A percentile compares a stretch with the other conserved stretches of the same genome.
phyloP scores from a whole-genome alignment of 2,113 vertebrate genomes.

The Ameiurus melas region DNA sequence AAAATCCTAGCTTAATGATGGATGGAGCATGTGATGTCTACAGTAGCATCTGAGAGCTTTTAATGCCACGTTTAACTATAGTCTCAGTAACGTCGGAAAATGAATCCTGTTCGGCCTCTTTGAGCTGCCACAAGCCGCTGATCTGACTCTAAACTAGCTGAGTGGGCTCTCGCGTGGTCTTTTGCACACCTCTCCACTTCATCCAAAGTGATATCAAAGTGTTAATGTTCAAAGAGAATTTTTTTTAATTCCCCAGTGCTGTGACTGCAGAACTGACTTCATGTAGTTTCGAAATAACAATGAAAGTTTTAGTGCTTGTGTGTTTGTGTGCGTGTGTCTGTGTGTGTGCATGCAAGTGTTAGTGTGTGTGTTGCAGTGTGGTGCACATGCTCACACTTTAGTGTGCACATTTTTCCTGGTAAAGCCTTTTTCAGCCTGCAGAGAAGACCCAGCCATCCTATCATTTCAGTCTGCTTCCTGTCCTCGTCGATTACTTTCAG shows the following conservation, averaged over 20 bases:
- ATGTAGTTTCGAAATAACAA: not conserved
- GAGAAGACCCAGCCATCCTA: constrained; percentile 45
- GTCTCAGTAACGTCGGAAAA: not conserved
- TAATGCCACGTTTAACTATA: not conserved
- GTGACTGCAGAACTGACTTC: not conserved
- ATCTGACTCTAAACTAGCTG: constrained; percentile 14
- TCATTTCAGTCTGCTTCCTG: constrained; percentile 57
- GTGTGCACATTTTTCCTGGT: constrained; percentile 30
- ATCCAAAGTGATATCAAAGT: not conserved
- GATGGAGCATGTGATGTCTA: not conserved
- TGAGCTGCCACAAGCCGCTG: not conserved
- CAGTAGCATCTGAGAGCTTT: not conserved
- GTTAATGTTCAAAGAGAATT: not conserved
- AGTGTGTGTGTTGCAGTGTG: constrained; percentile 27
- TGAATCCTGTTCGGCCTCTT: not conserved
- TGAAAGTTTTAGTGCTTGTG: not conserved
- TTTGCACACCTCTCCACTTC: not conserved
- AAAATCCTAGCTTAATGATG: constrained; percentile 12
- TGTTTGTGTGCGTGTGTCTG: not conserved
- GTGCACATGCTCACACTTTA: not conserved
- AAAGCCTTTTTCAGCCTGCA: constrained; percentile 49
- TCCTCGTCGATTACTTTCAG: constrained; percentile 61
- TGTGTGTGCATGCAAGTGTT: not conserved
- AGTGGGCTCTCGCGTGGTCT: not conserved
- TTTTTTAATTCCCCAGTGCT: not conserved